Evolutionary conservation across 2,888 invertebrate genomes (phyloP), one percentile per base, ranked within the genome.

Genomic region (Dioctria rufipes): DNA sequence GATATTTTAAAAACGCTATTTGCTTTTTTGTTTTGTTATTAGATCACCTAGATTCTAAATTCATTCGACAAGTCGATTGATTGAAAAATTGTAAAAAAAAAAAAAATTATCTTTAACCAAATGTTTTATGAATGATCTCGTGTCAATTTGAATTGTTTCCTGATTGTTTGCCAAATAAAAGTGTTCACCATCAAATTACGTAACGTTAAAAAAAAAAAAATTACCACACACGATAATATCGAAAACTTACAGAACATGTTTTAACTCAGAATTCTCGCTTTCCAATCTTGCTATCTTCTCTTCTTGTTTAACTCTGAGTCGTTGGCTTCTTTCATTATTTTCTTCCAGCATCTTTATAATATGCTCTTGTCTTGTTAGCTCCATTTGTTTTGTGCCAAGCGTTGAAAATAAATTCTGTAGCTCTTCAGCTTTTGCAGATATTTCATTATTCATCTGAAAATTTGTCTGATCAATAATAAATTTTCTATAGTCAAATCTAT

Each of bases 341-440:
- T 89, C 87, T 80, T 86, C 86, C 49, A 89, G 81, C 42, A 87
- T 79, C 80, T 86, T 86, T 0, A 89, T 87, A 25, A 85, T 85
- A 43, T 87, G 85, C 49, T 87, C 86, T 80, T 86, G 86, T 4
- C 85, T 84, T 0, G 85, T 84, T 2, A 88, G 58, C 63, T 87
- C 85, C n/a, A 85, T 73, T 77, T 88, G 87, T 79, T 87, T 88
- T 3, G 78, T 66, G 25, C 84, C 84, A 2, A 89, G 81, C 0
- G 86, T 86, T 0, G 84, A 83, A 65, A 85, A 86, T 3, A 88
- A 82, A 73, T 85, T 86, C 42, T 85, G 83, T n/a, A 87, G 86
- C 78, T 87, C 86, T 58, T 87, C 87, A 0, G 85, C 84, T 67
- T 86, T 87, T 0, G 85, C 83, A 3, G 83, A 78, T 49, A 89